These are phyloP conservation scores for Colinus virginianus DNA, from an alignment of 2,113 vertebrate species.

Conservation along the genomic window DNA sequence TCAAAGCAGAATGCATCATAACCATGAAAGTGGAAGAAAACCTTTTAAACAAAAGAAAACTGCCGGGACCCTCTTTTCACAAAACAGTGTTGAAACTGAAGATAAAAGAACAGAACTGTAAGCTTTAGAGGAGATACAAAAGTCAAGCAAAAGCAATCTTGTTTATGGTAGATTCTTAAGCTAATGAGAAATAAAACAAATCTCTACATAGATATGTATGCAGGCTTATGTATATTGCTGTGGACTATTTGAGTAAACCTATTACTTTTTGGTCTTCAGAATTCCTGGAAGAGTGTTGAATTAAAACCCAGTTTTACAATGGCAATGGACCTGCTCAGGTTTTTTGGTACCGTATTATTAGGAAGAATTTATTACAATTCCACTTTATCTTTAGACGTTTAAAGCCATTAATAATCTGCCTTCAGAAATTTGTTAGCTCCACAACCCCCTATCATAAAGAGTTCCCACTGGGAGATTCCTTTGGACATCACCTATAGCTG, in stretches of 20 bases:
- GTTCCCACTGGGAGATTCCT: not conserved
- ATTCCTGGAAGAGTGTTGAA: not conserved
- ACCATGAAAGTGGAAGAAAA: not conserved
- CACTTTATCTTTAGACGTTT: not conserved
- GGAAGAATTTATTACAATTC: not conserved
- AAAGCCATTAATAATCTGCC: not conserved
- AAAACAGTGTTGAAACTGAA: not conserved
- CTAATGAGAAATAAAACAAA: not conserved
- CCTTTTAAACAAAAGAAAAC: not conserved
- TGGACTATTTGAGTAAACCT: not conserved
- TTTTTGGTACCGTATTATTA: not conserved
- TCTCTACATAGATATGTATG: not conserved
- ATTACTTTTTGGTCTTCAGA: not conserved
- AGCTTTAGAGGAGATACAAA: not conserved
- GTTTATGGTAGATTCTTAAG: not conserved
- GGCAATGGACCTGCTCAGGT: not conserved
- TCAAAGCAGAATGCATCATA: not conserved
- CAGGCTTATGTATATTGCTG: not conserved
- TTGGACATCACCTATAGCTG: not conserved
- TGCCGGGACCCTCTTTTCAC: fast-evolving
- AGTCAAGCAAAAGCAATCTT: not conserved
- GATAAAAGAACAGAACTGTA: not conserved
- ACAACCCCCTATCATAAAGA: not conserved
- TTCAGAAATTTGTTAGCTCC: not conserved
- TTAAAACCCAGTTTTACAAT: not conserved